phyloP scores from a whole-genome alignment of 2,888 invertebrate species.

The Tipula lateralis region DNA sequence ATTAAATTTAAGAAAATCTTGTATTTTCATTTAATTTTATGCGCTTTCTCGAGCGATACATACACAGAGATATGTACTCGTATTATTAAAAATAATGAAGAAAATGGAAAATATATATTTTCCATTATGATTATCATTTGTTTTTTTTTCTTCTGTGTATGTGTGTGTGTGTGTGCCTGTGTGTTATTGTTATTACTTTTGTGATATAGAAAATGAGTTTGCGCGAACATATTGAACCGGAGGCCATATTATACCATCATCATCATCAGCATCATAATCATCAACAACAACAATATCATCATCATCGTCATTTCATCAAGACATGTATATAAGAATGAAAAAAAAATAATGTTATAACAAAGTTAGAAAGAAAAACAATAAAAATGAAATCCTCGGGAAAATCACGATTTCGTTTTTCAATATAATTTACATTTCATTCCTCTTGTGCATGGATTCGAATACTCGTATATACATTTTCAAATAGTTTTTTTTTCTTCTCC shows the following conservation, averaged over 20 bases:
- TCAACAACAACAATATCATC: background rate
- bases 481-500: background rate
- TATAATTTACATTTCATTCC: background rate
- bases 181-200: constrained; percentile 13
- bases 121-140: constrained; percentile 7
- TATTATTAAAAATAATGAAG: background rate
- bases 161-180: background rate
- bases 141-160: background rate
- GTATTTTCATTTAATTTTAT: background rate
- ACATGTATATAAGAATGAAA: background rate
- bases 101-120: background rate
- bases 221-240: constrained; percentile 29
- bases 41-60: background rate
- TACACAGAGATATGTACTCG: background rate
- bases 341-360: background rate
- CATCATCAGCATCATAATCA: background rate
- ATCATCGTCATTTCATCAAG: background rate
- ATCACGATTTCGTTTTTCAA: background rate
- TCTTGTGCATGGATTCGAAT: background rate
- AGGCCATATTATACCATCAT: constrained; percentile 26
- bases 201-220: constrained; percentile 28
- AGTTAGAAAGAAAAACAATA: constrained; percentile 19
- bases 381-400: constrained; percentile 1
- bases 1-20: background rate
- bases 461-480: background rate